Base-by-base conservation (phyloP, 2,797 vertebrate species). In the Choloepus didactylus region DNA sequence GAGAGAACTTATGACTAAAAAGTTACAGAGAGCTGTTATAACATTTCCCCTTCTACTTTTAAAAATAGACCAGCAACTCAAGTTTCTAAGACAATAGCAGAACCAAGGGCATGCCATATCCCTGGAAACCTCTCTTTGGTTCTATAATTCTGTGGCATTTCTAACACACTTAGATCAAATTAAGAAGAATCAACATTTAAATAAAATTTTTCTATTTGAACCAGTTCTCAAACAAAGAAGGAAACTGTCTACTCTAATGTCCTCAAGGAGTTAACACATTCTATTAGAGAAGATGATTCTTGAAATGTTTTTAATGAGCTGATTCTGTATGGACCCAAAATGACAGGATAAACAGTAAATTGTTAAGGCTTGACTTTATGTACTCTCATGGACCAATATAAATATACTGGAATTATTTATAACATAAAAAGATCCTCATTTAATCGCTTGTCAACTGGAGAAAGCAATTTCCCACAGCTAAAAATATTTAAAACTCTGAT, bases 381-480 rank as follows among this genome's bases (percentile, higher is more conserved):
- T 81, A 51, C 16, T 77, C 15, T 87, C 4, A 62, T 73, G 46
- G 46, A 86, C 35, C 56, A 86, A 66, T 38, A 89, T 77, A 82
- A 79, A 93, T 69, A 91, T 9, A 87, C 0, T 56, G 46, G 59
- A 96, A 95, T 94, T 90, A 96, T 89, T 95, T 96, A 72, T 91
- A 96, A 95, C 62, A 90, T 93, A 25, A 95, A 96, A 93, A 73
- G 9, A 31, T 14, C 3, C 62, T 93, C 3, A 69, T 80, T 97
- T 88, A 96, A 91, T 54, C 23, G 49, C 95, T 95, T 96, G 77
- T 92, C 67, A 94, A 66, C 72, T 93, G 38, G 88, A 77, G 14
- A 95, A 97, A 97, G 96, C n/a, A 98, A 97, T 82, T 92, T 84
- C 83, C 59, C 38, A 97, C 21, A 97, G 67, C 23, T 94, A 97